Percentiles rank a stretch among this genome's conserved stretches.
These are phyloP conservation scores for Priocnemis perturbator DNA, from an alignment of 2,888 invertebrate genomes.

Conservation along the genomic window DNA sequence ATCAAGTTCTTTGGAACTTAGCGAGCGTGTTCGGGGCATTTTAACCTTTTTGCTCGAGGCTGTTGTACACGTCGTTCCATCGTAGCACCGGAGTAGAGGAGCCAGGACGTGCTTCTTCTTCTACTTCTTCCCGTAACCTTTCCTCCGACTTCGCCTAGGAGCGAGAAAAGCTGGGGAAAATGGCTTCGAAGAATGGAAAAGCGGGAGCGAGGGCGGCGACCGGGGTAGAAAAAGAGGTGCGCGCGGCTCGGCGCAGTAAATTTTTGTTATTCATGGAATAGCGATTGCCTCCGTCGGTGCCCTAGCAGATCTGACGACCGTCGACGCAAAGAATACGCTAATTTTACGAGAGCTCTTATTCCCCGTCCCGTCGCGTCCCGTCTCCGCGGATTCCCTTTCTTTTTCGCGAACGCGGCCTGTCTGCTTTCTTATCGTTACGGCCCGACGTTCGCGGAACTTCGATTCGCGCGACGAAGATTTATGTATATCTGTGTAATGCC, in stretches of 20 bases:
- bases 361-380: constrained; percentile 14
- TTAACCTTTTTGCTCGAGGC: constrained; percentile 26
- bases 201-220: background rate
- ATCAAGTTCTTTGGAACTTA: constrained; percentile 31
- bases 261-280: constrained; percentile 72
- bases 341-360: constrained; percentile 62
- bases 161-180: constrained; percentile 15
- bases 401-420: background rate
- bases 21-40: constrained; percentile 32
- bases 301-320: constrained; percentile 36
- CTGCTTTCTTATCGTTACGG: constrained; percentile 12
- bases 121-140: constrained; percentile 1
- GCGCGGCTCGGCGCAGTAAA: constrained; percentile 52
- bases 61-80: constrained; percentile 11
- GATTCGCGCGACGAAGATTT: constrained; percentile 18
- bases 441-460: constrained; percentile 41
- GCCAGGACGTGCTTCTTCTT: constrained; percentile 13
- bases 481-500: no score
- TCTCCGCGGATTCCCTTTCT: constrained; percentile 26
- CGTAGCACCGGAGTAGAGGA: constrained; percentile 6
- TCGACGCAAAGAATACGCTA: constrained; percentile 65
- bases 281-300: constrained; percentile 63
- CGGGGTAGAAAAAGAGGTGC: constrained; percentile 8
- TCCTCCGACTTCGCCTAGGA: constrained; percentile 9
- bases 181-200: constrained; percentile 13